Conservation (phyloP, 2,797 vertebrate species). For the Buceros bicornis region DNA sequence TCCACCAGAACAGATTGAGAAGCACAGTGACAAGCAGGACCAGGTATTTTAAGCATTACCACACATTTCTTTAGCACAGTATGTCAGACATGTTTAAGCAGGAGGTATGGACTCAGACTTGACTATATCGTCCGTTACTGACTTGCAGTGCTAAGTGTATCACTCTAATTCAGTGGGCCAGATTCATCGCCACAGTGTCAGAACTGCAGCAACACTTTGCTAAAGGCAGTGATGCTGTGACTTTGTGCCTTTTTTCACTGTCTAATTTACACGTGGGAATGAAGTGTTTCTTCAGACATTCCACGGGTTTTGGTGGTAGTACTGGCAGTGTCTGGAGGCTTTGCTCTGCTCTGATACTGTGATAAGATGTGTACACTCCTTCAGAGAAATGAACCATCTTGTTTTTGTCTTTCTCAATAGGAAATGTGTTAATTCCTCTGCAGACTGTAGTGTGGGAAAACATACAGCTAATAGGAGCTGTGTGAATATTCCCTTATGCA, state of each 20-base stretch:
- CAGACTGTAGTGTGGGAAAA: constrained; percentile 5
- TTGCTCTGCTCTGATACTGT: neutral
- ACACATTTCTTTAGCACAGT: neutral
- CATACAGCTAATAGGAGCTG: neutral
- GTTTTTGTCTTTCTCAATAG: neutral
- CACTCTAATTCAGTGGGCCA: neutral
- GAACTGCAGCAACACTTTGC: neutral
- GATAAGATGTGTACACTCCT: neutral
- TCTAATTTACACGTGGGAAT: neutral
- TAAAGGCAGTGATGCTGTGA: neutral
- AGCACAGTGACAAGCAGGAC: neutral
- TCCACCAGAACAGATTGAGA: neutral
- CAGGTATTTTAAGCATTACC: neutral
- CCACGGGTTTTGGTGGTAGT: neutral
- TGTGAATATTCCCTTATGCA: neutral
- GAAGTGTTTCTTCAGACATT: neutral
- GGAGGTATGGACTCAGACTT: neutral
- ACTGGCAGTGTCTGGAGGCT: neutral
- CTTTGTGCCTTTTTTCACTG: neutral
- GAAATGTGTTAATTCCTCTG: constrained; percentile 5
- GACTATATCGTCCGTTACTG: neutral
- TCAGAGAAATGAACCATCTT: neutral
- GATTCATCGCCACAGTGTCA: neutral
- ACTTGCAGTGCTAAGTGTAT: neutral
- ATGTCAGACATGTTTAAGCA: neutral